phyloP scores from a whole-genome alignment of 2,113 vertebrate genomes.

The Syrmaticus mikado region DNA sequence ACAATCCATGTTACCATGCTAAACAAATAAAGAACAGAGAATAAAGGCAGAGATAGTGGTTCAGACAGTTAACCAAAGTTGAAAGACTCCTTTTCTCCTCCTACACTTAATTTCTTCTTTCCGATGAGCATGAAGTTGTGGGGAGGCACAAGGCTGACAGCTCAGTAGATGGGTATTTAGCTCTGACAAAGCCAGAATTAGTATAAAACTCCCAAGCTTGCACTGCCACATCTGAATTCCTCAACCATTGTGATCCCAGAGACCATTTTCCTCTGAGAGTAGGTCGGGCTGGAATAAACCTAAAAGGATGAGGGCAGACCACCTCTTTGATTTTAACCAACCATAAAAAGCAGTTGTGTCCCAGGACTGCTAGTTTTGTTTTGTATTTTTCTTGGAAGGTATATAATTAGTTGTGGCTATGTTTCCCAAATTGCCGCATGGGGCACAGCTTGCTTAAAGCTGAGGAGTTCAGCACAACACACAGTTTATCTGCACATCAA shows the following conservation, averaged over 20 bases:
- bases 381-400: background rate
- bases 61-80: conserved; percentile 21
- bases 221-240: background rate
- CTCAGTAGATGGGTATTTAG: conserved; percentile 15
- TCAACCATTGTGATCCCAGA: background rate
- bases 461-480: background rate
- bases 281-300: background rate
- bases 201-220: background rate
- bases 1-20: background rate
- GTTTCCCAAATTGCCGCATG: background rate
- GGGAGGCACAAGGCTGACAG: conserved; percentile 28
- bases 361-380: background rate
- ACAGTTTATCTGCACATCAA: background rate
- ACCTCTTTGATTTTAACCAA: background rate
- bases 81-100: background rate
- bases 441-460: background rate
- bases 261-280: background rate
- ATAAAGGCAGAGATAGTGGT: conserved; percentile 38
- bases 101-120: conserved; percentile 31
- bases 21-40: conserved; percentile 57
- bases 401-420: background rate
- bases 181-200: conserved; percentile 30
- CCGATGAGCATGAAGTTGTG: conserved; percentile 14
- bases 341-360: background rate
- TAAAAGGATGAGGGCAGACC: background rate